Evolutionary conservation across 2,113 vertebrate species (phyloP), one percentile per base, ranked within the genome.

Genomic region (Saiga tatarica): DNA sequence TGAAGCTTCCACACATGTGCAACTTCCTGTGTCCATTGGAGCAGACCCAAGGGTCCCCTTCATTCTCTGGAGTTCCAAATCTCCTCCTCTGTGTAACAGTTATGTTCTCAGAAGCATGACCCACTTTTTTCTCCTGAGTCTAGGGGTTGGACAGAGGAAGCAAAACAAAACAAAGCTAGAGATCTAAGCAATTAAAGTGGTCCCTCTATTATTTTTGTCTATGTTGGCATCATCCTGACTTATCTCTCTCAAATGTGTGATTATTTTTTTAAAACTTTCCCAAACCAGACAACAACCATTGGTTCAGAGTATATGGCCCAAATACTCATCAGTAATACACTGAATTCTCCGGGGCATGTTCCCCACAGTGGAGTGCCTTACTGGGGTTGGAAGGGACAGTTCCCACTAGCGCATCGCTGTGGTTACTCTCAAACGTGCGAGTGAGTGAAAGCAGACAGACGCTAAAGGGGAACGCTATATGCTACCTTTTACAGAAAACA

Each of bases 401-500:
- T 60, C 17, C 0, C 62, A 25, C n/a, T 11, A 9, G 33, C 10
- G 26, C 25, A 39, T 76, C 33, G 25, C 4, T 2, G 6, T 1
- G 11, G 28, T 17, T 4, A 39, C 45, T 45, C 33, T 62, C 50
- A 59, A 76, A 53, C 84, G 39, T 6, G 74, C 4, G 0, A 28
- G 17, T 55, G 10, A 53, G 57, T 52, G 83, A 95, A 79, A 53
- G 89, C 52, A 81, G 21, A 33, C 42, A 53, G 89, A 39, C 4
- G 30, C 26, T 52, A 45, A 33, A n/a, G 1, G 3, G 36, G 2
- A 1, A 28, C 2, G 10, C 23, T 26, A 0, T 14, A 4, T 76
- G 21, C 53, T 82, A 59, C 36, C 36, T 82, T 16, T 74, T 23
- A 26, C 11, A 39, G 16, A 50, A 88, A 85, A 81, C 57, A 8